Evolutionary conservation across 2,888 invertebrate species (phyloP).

Genomic region (Drosophila atroscutellata): DNA sequence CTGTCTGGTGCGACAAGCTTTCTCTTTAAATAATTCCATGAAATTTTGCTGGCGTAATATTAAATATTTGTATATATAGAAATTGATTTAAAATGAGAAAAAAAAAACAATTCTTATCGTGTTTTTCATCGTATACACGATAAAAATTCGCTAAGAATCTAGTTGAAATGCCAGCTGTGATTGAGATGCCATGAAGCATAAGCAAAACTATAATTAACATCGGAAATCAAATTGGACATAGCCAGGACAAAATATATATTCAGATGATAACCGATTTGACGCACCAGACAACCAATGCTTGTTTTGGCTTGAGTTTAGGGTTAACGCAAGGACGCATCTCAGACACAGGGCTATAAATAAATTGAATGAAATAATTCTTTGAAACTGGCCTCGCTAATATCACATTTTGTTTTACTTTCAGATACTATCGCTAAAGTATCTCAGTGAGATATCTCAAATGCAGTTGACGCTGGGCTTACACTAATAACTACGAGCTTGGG

Average conservation of each 20-base stretch:
- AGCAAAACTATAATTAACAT: neutral
- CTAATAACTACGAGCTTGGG: constrained; percentile 37
- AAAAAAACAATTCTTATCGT: neutral
- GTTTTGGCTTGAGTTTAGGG: constrained; percentile 24
- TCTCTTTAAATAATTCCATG: neutral
- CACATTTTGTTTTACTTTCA: constrained; percentile 56
- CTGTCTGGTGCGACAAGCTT: constrained; percentile 26
- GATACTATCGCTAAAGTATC: constrained; percentile 61
- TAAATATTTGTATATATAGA: neutral
- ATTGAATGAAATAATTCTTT: constrained; percentile 11
- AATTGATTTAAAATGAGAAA: neutral
- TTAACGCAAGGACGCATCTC: constrained; percentile 35
- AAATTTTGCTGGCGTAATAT: constrained; percentile 10
- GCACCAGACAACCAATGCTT: constrained; percentile 37
- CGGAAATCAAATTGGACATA: neutral
- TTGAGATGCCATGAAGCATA: neutral
- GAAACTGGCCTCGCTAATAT: constrained; percentile 35
- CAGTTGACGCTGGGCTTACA: constrained; percentile 28
- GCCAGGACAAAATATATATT: neutral
- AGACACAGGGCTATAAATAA: constrained; percentile 57
- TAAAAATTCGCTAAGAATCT: neutral
- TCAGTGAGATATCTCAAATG: constrained; percentile 24
- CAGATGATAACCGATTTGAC: constrained; percentile 8
- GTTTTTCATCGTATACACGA: neutral
- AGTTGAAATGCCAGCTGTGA: neutral